Evolutionary conservation across 2,888 invertebrate genomes (phyloP), one percentile per base, ranked within the genome.

Genomic region (Synanthedon andrenaeformis): DNA sequence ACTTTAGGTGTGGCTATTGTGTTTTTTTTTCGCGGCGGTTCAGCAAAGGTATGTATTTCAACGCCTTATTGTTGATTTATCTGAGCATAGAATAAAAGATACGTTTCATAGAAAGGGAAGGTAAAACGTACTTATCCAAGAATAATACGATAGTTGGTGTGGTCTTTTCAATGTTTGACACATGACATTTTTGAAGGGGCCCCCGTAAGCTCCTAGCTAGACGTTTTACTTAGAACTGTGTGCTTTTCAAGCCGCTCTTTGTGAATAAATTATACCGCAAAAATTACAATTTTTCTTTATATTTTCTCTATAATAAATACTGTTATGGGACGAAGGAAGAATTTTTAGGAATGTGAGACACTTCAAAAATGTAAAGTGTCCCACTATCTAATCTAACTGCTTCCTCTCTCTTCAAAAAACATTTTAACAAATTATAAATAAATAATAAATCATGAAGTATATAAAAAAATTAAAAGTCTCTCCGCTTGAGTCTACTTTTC

Each of bases 51-150:
- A 85, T 84, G 74, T 79, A 83, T 87, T 84, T 85, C 85, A 73
- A 81, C 87, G 84, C 86, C 82, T 82, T 63, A 67, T 83, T 85
- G 87, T 85, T 82, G 69, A 65, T 79, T 79, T 83, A 83, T 79
- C 76, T 69, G 58, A 57, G 66, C 62, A 68, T 72, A 72, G 70
- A 66, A 76, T 74, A 71, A 74, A 76, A 76, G 72, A 65, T 62
- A 72, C 64, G 61, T 81, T 83, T 82, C 79, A 76, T 58, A 66
- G 79, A 82, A 83, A 81, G 77, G 74, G 74, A 81, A 80, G 76
- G 76, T 82, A 74, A 71, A 66, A 62, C 68, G 67, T 69, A 66
- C 69, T 71, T 74, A 70, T 74, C 67, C 72, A 62, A 63, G 68
- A 69, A 79, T 77, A 79, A 76, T 78, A 66, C 66, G 62, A 63